These are phyloP conservation scores for Pollachius pollachius DNA, from an alignment of 2,113 vertebrate species.

Conservation along the genomic window DNA sequence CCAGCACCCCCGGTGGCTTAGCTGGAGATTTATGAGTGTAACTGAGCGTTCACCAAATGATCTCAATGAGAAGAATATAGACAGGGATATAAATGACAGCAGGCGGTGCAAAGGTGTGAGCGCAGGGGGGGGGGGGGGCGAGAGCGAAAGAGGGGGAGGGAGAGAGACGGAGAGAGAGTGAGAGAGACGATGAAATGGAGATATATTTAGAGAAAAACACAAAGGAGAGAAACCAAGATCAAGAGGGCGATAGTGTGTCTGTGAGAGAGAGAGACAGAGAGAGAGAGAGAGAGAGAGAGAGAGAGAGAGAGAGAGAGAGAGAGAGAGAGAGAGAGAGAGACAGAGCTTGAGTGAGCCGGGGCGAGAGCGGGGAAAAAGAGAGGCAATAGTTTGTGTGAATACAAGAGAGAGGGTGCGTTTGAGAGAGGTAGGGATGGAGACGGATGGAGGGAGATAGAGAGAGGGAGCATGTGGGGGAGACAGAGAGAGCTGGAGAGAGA, in stretches of 20 bases:
- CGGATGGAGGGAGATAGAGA: conserved; percentile 24
- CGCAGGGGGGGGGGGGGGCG: conserved; percentile 27
- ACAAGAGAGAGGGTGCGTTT: conserved; percentile 24
- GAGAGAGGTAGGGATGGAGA: conserved; percentile 36
- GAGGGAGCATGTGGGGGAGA: conserved; percentile 9
- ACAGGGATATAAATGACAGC: conserved; percentile 21
- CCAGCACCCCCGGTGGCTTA: no score
- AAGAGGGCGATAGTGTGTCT: background rate
- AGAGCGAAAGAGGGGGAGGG: conserved; percentile 18
- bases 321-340: conserved; percentile 23
- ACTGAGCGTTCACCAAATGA: conserved; percentile 41
- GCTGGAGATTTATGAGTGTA: conserved; percentile 35
- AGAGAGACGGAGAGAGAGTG: conserved; percentile 37
- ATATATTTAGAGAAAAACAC: background rate
- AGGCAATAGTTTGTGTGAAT: conserved; percentile 13
- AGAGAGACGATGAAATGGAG: conserved; percentile 8
- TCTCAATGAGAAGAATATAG: conserved; percentile 43
- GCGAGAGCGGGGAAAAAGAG: conserved; percentile 31
- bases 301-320: conserved; percentile 31
- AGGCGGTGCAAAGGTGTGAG: conserved; percentile 13
- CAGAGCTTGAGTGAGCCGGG: no score
- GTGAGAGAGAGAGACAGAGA: conserved; percentile 23
- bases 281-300: conserved; percentile 6
- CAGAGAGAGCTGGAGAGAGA: conserved; percentile 7
- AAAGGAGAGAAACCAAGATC: conserved; percentile 12